Percentiles rank a stretch among this genome's conserved stretches.
Conservation (phyloP, 2,888 invertebrate genomes). For the Brachyptera risi region DNA sequence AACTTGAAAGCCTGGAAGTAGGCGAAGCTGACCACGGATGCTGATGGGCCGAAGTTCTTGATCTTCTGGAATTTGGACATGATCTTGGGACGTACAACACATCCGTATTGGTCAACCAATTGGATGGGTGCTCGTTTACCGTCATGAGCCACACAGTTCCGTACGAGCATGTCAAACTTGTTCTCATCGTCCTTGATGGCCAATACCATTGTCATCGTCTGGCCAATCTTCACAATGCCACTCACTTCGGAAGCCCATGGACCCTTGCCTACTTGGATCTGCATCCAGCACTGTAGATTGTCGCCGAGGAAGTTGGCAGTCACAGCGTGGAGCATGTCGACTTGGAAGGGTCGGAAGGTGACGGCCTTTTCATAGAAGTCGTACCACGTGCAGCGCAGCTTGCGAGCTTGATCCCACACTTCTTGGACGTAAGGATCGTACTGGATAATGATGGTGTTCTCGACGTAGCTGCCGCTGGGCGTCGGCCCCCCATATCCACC, state of each 20-base stretch:
- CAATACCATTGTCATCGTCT: conserved; percentile 95
- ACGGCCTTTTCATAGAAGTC: conserved; percentile 95
- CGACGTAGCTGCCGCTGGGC: conserved; percentile 88
- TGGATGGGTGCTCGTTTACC: conserved; percentile 91
- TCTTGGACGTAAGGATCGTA: conserved; percentile 94
- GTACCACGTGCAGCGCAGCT: conserved; percentile 91
- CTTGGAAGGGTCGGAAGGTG: conserved; percentile 86
- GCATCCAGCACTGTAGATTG: conserved; percentile 96
- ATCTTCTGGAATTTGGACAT: conserved; percentile 93
- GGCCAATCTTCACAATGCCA: conserved; percentile 92
- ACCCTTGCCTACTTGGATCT: conserved; percentile 93
- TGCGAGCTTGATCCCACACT: conserved; percentile 93
- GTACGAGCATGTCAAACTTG: conserved; percentile 91
- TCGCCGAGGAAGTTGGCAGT: conserved; percentile 94
- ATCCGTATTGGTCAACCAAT: conserved; percentile 88
- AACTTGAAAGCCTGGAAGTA: conserved; percentile 97
- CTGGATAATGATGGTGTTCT: conserved; percentile 91
- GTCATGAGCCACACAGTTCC: conserved; percentile 92
- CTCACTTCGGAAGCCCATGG: conserved; percentile 97
- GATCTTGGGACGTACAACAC: conserved; percentile 89
- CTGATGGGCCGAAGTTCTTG: conserved; percentile 91
- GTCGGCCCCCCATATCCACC: conserved; percentile 82
- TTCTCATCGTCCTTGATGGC: conserved; percentile 95
- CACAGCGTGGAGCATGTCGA: conserved; percentile 92
- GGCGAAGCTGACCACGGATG: conserved; percentile 90